Percentiles rank a stretch among this genome's conserved stretches.
phyloP scores from a whole-genome alignment of 2,113 vertebrate species.

The Mesocricetus auratus region DNA sequence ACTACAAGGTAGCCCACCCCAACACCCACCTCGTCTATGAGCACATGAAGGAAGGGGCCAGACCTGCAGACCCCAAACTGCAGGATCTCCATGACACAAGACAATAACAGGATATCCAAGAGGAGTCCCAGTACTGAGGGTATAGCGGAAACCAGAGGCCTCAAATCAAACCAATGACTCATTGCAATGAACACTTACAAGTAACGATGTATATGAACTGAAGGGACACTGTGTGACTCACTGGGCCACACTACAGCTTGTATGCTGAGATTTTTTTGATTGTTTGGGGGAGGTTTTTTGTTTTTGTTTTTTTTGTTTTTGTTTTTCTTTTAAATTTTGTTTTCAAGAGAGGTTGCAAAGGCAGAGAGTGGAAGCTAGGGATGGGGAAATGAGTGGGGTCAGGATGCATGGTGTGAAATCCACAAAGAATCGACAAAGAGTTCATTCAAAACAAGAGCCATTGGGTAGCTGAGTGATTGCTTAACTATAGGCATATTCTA shows the following conservation, averaged over 20 bases:
- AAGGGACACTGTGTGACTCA: background rate
- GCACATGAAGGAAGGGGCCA: no score
- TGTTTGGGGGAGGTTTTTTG: background rate
- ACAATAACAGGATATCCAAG: background rate
- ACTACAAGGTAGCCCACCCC: background rate
- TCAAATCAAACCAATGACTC: background rate
- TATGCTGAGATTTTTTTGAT: background rate
- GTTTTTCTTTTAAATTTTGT: background rate
- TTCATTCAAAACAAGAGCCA: background rate
- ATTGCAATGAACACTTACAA: background rate
- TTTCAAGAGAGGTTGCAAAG: background rate
- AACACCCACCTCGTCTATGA: background rate
- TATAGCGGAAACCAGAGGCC: background rate
- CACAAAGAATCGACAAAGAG: background rate
- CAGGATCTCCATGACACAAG: background rate
- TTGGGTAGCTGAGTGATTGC: background rate
- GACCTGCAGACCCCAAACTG: background rate
- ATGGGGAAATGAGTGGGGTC: background rate
- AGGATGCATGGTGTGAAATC: background rate
- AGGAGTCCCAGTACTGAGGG: background rate
- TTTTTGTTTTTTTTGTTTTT: background rate
- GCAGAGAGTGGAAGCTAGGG: background rate
- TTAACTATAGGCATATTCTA: background rate
- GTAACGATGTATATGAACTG: background rate
- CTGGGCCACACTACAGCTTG: background rate